Evolutionary conservation across 2,888 invertebrate genomes (phyloP), one percentile per base, ranked within the genome.

Genomic region (Xylota sylvarum): DNA sequence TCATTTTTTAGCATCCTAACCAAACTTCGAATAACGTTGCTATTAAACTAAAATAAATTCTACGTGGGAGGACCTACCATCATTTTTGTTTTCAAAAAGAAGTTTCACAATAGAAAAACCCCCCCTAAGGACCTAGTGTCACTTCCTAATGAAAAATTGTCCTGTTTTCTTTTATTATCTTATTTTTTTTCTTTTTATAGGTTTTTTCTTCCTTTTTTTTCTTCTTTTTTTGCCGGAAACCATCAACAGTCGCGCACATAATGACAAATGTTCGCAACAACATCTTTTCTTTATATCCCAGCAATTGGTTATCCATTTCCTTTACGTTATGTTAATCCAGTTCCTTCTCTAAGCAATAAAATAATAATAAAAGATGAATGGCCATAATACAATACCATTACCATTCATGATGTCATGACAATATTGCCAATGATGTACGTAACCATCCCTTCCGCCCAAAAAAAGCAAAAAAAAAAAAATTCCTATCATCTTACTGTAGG

Each of bases 291-390:
- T 78, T 58, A 82, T 82, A 35, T 65, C 48, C 35, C 64, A 32
- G 64, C 83, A 80, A 84, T 80, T 74, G 73, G 64, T 84, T 74
- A 80, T 84, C 84, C 64, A 84, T 84, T 84, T 80, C 69, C 69
- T 62, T 74, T 48, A 62, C 69, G 48, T 80, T 80, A 80, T 84
- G 74, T 69, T 74, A 74, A 80, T 74, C 80, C 56, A 62, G 67
- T 65, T 77, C 56, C 64, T 62, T 27, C 43, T 19, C 19, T 23
- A 12, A 80, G 80, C 74, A 80, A 74, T 84, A 74, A 84, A 84
- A 84, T 84, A 80, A 80, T 74, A 80, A 80, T 80, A 80, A 80
- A 84, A 74, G 69, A 80, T 84, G 74, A 84, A 84, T 74, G 64
- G 69, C 56, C 56, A 40, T 65, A 69, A 70, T 64, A 64, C 70